Evolutionary conservation across 2,113 vertebrate species (phyloP).

Genomic region (Microtus richardsoni): DNA sequence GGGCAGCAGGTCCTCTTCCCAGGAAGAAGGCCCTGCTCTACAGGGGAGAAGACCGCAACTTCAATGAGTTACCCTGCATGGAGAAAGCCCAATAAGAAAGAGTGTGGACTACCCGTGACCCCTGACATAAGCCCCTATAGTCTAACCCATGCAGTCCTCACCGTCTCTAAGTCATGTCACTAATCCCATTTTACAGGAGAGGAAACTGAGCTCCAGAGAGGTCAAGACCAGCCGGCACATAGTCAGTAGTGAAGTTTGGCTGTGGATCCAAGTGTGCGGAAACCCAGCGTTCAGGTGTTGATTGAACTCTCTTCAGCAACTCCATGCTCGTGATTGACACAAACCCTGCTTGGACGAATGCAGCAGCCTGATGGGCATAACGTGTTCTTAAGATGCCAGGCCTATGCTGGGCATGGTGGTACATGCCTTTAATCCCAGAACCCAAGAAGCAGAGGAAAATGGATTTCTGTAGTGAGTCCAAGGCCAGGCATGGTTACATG

Average conservation of each 20-base stretch:
- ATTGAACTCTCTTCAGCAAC: not conserved
- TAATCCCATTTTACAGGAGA: not conserved
- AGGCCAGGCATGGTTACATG: not conserved
- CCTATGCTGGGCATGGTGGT: not conserved
- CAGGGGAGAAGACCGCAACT: not conserved
- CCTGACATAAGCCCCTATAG: not conserved
- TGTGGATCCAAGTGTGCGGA: not conserved
- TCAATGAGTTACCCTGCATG: not conserved
- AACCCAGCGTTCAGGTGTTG: not conserved
- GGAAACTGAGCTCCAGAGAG: conserved; percentile 6
- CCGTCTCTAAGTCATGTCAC: not conserved
- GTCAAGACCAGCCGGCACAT: not conserved
- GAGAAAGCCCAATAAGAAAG: not conserved
- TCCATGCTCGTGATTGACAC: not conserved
- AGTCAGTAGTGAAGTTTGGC: not conserved
- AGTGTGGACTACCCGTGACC: not conserved
- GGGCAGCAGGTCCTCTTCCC: not conserved
- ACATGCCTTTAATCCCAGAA: not conserved
- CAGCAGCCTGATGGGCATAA: not conserved
- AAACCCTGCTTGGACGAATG: not conserved
- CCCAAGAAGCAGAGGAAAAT: not conserved
- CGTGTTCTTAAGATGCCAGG: too few species aligned
- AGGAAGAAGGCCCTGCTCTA: not conserved
- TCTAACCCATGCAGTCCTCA: not conserved
- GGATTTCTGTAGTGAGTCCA: not conserved